Percentiles rank a stretch among this genome's conserved stretches.
Conservation (phyloP, 2,888 invertebrate species). For the Trissoscelio sp. region DNA sequence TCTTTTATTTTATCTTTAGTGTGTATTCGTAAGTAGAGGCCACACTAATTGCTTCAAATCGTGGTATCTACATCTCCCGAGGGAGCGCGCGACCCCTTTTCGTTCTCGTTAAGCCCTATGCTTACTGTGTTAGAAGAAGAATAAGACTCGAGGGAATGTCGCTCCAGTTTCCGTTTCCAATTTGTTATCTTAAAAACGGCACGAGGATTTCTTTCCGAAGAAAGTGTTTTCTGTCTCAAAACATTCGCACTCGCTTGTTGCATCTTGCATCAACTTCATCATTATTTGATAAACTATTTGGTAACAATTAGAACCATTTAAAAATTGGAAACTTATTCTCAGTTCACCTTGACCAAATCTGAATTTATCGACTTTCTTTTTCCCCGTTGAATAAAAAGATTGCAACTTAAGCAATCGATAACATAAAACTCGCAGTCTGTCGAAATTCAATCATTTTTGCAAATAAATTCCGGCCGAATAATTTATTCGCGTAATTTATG, state of each 20-base stretch:
- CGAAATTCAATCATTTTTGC: slow-evolving; percentile 21
- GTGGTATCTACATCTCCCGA: slow-evolving; percentile 61
- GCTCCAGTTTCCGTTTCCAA: slow-evolving; percentile 62
- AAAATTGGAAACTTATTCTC: background rate
- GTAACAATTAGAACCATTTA: background rate
- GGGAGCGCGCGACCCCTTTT: slow-evolving; percentile 61
- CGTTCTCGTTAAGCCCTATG: slow-evolving; percentile 57
- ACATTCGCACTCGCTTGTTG: slow-evolving; percentile 16
- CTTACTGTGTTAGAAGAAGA: slow-evolving; percentile 65
- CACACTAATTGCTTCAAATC: slow-evolving; percentile 66
- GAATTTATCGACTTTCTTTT: no score
- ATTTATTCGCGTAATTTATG: slow-evolving; percentile 33
- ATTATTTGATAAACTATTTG: background rate
- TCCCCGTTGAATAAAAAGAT: background rate
- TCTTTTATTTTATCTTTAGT: slow-evolving; percentile 59
- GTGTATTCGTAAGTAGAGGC: slow-evolving; percentile 58
- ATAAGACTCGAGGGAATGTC: slow-evolving; percentile 64
- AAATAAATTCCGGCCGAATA: slow-evolving; percentile 1
- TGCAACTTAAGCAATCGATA: no score
- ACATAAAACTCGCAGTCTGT: no score
- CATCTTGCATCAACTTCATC: background rate
- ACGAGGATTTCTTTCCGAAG: slow-evolving; percentile 32
- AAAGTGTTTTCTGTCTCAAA: slow-evolving; percentile 42
- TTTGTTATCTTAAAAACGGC: slow-evolving; percentile 61
- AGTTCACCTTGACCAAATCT: no score